phyloP scores from a whole-genome alignment of 2,797 vertebrate genomes.

The Catharus ustulatus region DNA sequence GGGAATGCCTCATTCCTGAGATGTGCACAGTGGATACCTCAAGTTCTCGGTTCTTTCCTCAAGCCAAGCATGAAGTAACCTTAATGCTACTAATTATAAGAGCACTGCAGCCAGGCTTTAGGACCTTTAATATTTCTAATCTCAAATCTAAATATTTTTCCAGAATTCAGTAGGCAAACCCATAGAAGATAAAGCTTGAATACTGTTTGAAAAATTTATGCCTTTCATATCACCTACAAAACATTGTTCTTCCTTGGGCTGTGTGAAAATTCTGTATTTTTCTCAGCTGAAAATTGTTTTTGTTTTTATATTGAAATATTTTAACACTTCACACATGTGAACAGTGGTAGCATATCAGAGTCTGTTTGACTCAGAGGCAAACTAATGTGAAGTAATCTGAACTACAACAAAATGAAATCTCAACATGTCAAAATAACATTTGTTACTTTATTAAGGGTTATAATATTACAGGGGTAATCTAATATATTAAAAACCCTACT shows the following conservation, averaged over 20 bases:
- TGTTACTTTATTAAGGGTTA: conserved; percentile 76
- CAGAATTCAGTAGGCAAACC: background rate
- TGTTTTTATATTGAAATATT: background rate
- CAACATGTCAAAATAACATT: conserved; percentile 52
- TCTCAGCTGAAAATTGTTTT: background rate
- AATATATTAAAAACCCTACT: conserved; percentile 72
- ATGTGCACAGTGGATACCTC: background rate
- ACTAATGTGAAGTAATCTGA: background rate
- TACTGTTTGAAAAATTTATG: background rate
- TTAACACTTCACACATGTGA: background rate
- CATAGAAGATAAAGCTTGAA: background rate
- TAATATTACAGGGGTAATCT: conserved; percentile 73
- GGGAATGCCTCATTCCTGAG: background rate
- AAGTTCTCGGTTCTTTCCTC: background rate
- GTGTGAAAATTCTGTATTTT: background rate
- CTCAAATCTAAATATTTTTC: background rate
- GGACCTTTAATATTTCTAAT: background rate
- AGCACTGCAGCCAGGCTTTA: background rate
- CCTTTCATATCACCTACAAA: background rate
- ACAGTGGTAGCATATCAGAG: background rate
- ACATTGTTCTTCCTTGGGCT: background rate
- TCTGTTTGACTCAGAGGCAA: background rate
- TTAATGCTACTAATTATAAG: background rate
- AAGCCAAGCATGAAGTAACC: background rate
- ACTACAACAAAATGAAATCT: background rate